A percentile compares a stretch with the other conserved stretches of the same genome.
These are phyloP conservation scores for Serripes groenlandicus DNA, from an alignment of 2,888 invertebrate species.

Conservation along the genomic window DNA sequence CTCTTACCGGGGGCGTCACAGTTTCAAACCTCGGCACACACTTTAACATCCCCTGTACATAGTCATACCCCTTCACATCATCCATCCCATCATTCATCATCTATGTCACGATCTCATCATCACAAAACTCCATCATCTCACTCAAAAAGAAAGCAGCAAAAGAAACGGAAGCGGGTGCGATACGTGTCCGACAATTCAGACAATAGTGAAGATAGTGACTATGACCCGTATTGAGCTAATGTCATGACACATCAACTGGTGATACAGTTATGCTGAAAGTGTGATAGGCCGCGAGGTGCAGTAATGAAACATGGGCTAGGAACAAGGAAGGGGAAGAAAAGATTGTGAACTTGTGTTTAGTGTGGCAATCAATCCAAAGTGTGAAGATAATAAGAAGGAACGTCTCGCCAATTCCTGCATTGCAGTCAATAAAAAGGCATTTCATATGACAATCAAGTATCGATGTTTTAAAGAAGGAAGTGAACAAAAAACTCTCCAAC, in stretches of 20 bases:
- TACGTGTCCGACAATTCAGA: conserved; percentile 79
- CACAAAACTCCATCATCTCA: conserved; percentile 59
- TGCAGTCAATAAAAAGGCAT: no score
- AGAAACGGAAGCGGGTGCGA: conserved; percentile 79
- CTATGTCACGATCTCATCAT: conserved; percentile 48
- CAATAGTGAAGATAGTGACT: conserved; percentile 82
- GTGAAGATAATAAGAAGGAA: no score
- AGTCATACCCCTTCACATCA: conserved; percentile 51
- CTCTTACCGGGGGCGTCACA: conserved; percentile 63
- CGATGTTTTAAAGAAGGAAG: no score
- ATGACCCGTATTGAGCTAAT: conserved; percentile 67
- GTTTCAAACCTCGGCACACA: conserved; percentile 60
- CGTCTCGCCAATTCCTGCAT: no score
- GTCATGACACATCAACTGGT: not conserved
- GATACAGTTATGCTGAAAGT: conserved; percentile 31
- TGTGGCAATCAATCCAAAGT: no score
- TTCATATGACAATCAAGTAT: no score
- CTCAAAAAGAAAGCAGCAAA: conserved; percentile 77
- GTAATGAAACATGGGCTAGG: no score
- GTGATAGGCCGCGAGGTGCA: conserved; percentile 9
- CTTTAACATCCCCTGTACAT: conserved; percentile 51
- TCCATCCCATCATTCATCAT: conserved; percentile 45
- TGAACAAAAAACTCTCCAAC: no score
- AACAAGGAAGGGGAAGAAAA: not conserved
- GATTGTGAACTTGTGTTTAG: no score